Percentiles rank a stretch among this genome's conserved stretches.
Conservation (phyloP, 1,140 invertebrate species). For the Potamilus streckersoni region DNA sequence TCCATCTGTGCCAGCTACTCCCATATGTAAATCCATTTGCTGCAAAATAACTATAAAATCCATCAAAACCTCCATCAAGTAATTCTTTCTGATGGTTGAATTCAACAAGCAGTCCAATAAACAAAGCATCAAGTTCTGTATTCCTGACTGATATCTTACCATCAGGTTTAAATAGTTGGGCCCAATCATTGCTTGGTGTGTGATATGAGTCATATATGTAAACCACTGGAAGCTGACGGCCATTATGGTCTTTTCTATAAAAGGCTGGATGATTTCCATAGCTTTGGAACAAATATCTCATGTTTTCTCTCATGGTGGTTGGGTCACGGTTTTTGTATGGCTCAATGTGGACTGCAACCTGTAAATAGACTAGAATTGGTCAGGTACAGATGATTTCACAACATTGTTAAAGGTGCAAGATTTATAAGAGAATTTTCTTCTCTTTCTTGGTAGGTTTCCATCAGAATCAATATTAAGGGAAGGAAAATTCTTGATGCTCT, state of each 20-base stretch:
- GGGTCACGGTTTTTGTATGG: slow-evolving; percentile 67
- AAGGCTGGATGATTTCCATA: slow-evolving; percentile 70
- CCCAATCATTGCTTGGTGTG: slow-evolving; percentile 59
- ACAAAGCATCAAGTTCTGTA: slow-evolving; percentile 68
- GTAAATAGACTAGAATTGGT: slow-evolving; percentile 12
- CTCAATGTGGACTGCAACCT: slow-evolving; percentile 70
- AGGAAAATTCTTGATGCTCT: background rate
- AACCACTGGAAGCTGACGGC: slow-evolving; percentile 65
- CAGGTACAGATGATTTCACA: background rate
- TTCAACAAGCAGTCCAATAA: slow-evolving; percentile 69
- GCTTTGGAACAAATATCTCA: slow-evolving; percentile 66
- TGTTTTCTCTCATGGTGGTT: slow-evolving; percentile 55
- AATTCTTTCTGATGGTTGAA: slow-evolving; percentile 58
- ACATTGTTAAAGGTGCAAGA: background rate
- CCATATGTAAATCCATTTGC: slow-evolving; percentile 69
- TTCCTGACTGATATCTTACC: slow-evolving; percentile 59
- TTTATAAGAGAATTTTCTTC: background rate
- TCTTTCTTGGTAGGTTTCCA: background rate
- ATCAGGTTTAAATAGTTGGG: slow-evolving; percentile 54
- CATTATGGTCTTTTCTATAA: slow-evolving; percentile 56
- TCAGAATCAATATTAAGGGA: background rate
- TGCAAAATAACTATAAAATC: slow-evolving; percentile 72
- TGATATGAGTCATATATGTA: slow-evolving; percentile 71
- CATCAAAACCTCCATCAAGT: slow-evolving; percentile 68
- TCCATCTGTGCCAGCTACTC: slow-evolving; percentile 68